Conservation (phyloP, 2,113 vertebrate species). For the Bubo scandiacus region DNA sequence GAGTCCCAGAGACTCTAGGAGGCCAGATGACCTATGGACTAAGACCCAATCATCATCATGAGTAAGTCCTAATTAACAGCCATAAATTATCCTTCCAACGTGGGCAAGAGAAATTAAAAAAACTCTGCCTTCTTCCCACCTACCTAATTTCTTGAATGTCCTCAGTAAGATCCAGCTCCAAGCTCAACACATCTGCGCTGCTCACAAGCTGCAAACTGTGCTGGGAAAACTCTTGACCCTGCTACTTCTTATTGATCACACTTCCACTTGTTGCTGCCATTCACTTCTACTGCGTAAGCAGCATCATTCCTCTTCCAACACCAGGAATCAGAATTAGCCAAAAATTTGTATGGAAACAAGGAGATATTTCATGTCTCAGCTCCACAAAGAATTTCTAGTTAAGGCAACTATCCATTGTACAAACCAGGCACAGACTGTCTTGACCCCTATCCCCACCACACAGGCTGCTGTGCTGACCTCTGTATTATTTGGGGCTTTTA, state of each 20-base stretch:
- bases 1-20: neutral
- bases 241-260: neutral
- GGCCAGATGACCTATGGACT: neutral
- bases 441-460: neutral
- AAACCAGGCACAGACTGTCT: neutral
- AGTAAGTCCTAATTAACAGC: neutral
- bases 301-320: neutral
- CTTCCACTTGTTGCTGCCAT: neutral
- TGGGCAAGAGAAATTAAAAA: neutral
- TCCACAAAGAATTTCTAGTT: neutral
- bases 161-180: neutral
- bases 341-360: neutral
- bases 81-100: neutral
- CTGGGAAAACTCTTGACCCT: neutral
- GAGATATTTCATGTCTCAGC: neutral
- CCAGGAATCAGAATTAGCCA: neutral
- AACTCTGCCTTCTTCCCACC: neutral
- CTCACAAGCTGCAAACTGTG: neutral
- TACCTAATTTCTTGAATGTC: neutral
- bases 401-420: rapidly evolving
- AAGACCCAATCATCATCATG: neutral
- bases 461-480: neutral
- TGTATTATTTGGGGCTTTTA: neutral
- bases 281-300: neutral
- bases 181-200: neutral